Conservation (phyloP, 2,888 invertebrate species). For the Gastrophysa polygoni region DNA sequence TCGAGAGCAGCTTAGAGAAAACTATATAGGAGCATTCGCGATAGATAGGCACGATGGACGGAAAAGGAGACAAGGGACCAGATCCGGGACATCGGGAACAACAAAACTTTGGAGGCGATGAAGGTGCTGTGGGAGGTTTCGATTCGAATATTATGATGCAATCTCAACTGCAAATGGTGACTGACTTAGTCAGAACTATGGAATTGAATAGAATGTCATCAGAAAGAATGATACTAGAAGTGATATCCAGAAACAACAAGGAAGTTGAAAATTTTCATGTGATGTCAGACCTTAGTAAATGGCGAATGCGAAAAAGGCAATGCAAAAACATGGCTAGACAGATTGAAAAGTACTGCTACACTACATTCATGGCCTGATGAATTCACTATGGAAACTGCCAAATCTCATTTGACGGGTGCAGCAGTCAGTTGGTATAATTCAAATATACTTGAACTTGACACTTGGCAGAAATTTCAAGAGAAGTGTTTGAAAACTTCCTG, state of each 20-base stretch:
- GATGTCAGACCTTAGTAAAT: background rate
- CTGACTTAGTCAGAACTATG: background rate
- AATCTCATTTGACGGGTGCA: background rate
- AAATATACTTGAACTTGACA: background rate
- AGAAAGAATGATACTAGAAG: background rate
- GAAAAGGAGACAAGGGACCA: too few relatives aligned
- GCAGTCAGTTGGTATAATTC: background rate
- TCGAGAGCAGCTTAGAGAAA: too few relatives aligned
- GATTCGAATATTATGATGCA: background rate
- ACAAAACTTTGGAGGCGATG: too few relatives aligned
- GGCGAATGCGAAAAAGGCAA: background rate
- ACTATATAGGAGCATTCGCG: too few relatives aligned
- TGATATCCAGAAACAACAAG: background rate
- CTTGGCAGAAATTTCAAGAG: background rate
- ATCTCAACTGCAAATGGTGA: background rate
- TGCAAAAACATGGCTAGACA: background rate
- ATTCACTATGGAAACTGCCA: background rate
- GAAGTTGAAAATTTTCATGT: background rate
- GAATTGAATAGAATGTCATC: background rate
- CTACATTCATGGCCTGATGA: background rate
- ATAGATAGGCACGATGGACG: too few relatives aligned
- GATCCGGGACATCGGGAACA: too few relatives aligned
- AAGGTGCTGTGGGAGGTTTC: too few relatives aligned
- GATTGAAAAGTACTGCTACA: background rate
- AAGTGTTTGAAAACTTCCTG: background rate